A percentile compares a stretch with the other conserved stretches of the same genome.
Evolutionary conservation across 2,113 vertebrate species (phyloP).

Genomic region (Geococcyx californianus): DNA sequence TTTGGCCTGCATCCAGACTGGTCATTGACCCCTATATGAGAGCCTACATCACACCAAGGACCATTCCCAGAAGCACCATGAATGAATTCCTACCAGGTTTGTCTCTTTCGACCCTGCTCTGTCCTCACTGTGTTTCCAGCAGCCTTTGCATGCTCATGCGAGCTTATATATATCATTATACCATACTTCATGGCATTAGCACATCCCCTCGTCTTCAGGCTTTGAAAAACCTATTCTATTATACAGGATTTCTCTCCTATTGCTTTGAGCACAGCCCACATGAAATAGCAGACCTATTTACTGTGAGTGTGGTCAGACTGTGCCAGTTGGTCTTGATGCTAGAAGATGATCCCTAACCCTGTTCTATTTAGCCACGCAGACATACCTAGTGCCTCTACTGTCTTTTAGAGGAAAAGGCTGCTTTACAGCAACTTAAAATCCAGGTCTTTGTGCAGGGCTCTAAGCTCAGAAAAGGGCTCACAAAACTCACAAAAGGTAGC

Average conservation of each 20-base stretch:
- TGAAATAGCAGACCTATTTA: neutral
- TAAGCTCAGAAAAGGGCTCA: no score
- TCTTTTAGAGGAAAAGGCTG: neutral
- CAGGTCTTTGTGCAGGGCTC: neutral
- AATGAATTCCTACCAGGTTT: neutral
- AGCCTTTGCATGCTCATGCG: neutral
- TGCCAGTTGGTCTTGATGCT: neutral
- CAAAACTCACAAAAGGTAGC: no score
- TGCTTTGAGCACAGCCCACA: neutral
- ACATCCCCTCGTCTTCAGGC: neutral
- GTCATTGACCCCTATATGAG: fast-evolving
- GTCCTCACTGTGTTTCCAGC: neutral
- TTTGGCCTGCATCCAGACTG: neutral
- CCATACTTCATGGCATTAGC: neutral
- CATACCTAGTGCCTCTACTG: neutral
- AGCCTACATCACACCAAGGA: fast-evolving
- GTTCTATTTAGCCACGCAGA: neutral
- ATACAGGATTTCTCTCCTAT: neutral
- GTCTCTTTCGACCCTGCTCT: neutral
- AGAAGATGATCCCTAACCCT: fast-evolving
- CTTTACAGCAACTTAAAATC: neutral
- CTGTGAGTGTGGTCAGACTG: neutral
- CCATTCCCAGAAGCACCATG: neutral
- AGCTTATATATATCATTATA: neutral
- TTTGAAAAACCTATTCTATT: neutral